Evolutionary conservation across 2,888 invertebrate species (phyloP).

Genomic region (Invenusta paracnida): DNA sequence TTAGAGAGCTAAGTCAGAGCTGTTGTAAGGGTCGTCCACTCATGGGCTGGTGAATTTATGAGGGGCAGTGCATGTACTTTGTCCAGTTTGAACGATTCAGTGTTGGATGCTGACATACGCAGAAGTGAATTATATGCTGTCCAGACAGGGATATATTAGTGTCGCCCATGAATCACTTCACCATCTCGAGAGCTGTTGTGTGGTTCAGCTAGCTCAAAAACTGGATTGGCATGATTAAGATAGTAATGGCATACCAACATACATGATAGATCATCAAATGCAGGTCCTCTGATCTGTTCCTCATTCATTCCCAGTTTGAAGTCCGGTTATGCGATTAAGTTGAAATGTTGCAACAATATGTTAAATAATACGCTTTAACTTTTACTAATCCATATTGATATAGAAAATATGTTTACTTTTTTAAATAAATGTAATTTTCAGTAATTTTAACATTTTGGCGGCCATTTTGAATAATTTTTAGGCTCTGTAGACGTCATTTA

Average conservation of each 20-base stretch:
- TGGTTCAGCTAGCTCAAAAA: conserved; percentile 11
- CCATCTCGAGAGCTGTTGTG: neutral
- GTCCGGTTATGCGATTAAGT: neutral
- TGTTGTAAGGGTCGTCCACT: neutral
- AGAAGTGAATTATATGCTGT: neutral
- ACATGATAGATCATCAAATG: conserved; percentile 16
- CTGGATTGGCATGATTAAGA: conserved; percentile 20
- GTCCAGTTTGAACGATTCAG: neutral
- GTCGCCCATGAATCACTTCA: neutral
- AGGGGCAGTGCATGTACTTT: neutral
- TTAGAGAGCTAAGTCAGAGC: neutral
- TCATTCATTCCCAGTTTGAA: conserved; percentile 20
- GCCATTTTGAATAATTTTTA: too few species aligned
- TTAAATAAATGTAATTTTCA: too few species aligned
- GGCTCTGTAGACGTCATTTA: too few species aligned
- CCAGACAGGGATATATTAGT: neutral
- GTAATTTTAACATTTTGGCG: too few species aligned
- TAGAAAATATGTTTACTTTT: too few species aligned
- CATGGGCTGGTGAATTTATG: neutral
- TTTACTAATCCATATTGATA: too few species aligned
- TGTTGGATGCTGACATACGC: neutral
- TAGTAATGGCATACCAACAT: conserved; percentile 7
- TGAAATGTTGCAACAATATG: too few species aligned
- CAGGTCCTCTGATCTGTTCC: neutral
- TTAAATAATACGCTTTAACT: too few species aligned